Conservation (phyloP, 2,888 invertebrate genomes). For the Cantharis flavilabris region DNA sequence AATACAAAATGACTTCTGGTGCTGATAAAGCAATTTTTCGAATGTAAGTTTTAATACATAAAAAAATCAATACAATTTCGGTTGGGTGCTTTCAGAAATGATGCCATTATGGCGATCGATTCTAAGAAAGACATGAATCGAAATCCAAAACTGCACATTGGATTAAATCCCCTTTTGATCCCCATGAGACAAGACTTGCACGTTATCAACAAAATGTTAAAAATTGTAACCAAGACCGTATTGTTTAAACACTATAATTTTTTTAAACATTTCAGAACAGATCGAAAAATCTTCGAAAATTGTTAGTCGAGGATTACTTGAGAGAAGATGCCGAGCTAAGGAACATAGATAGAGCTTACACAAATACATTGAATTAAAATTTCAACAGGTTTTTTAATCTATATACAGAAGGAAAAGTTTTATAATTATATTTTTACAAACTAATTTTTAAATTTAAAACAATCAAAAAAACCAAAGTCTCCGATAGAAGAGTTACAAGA, state of each 20-base stretch:
- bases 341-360: conserved; percentile 42
- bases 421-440: background rate
- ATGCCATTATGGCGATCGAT: conserved; percentile 34
- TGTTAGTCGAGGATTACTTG: conserved; percentile 41
- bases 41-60: background rate
- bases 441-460: background rate
- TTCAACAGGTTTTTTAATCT: background rate
- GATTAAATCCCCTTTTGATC: conserved; percentile 37
- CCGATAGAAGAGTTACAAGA: background rate
- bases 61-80: background rate
- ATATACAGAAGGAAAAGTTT: background rate
- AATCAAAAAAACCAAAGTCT: background rate
- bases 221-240: conserved; percentile 6
- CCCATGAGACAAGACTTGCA: conserved; percentile 38
- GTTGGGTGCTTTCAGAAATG: conserved; percentile 25
- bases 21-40: conserved; percentile 2
- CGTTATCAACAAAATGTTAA: conserved; percentile 9
- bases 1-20: background rate
- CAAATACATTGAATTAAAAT: conserved; percentile 34
- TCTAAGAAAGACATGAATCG: conserved; percentile 25
- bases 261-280: background rate
- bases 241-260: background rate
- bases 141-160: conserved; percentile 35
- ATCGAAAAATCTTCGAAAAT: conserved; percentile 29
- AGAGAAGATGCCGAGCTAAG: conserved; percentile 42